A percentile compares a stretch with the other conserved stretches of the same genome.
These are phyloP conservation scores for Eclectus roratus DNA, from an alignment of 2,113 vertebrate genomes.

Conservation along the genomic window DNA sequence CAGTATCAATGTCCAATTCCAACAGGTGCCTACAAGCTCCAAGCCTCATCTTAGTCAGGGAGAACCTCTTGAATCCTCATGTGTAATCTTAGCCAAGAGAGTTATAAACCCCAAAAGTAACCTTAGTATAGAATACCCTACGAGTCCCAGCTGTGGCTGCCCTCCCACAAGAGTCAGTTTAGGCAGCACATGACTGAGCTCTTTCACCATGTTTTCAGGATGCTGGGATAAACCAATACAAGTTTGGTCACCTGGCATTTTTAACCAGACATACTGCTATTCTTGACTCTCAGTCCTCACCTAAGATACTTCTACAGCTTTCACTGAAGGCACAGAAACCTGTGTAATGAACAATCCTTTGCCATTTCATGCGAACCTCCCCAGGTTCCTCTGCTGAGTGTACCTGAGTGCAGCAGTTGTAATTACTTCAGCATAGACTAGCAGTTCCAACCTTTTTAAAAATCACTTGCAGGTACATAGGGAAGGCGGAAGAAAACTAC, in stretches of 20 bases:
- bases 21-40: background rate
- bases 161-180: background rate
- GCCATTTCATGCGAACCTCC: background rate
- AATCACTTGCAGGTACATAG: background rate
- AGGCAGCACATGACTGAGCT: background rate
- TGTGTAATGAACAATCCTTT: background rate
- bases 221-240: background rate
- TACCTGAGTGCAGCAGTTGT: background rate
- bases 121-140: background rate
- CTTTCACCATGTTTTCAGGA: background rate
- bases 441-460: background rate
- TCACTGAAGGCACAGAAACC: background rate
- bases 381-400: background rate
- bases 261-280: background rate
- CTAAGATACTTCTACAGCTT: background rate
- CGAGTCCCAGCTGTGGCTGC: background rate
- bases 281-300: background rate
- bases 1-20: background rate
- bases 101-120: background rate
- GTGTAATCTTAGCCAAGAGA: background rate
- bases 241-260: background rate
- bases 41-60: background rate
- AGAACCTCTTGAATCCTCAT: background rate
- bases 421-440: background rate
- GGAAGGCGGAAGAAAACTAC: background rate